Conservation (phyloP, 2,888 invertebrate species). For the Pterostichus madidus region DNA sequence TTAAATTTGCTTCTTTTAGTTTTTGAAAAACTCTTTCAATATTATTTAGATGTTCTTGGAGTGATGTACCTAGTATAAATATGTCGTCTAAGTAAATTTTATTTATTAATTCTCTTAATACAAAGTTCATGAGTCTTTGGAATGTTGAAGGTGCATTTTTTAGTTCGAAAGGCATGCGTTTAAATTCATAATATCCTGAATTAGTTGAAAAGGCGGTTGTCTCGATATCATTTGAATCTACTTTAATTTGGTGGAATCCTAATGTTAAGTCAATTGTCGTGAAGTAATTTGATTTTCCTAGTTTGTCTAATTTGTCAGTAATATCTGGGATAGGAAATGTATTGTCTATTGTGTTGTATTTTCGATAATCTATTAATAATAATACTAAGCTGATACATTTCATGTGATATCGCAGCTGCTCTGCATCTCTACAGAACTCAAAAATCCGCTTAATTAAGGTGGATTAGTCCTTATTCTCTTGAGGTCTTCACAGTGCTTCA, state of each 20-base stretch:
- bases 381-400: no score
- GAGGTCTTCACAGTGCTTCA: no score
- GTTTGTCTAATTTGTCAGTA: no score
- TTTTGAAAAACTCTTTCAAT: constrained; percentile 68
- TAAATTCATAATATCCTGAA: constrained; percentile 69
- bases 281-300: no score
- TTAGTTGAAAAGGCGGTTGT: constrained; percentile 70
- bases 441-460: no score
- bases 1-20: constrained; percentile 68
- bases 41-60: no score
- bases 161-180: constrained; percentile 69
- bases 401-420: no score
- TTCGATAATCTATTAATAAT: constrained; percentile 72
- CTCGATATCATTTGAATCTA: constrained; percentile 64
- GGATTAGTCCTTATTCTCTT: no score
- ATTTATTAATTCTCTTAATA: constrained; percentile 66
- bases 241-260: constrained; percentile 70
- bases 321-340: no score
- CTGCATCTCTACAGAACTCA: no score
- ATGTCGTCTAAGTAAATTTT: constrained; percentile 71
- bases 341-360: constrained; percentile 68
- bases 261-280: constrained; percentile 66
- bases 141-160: constrained; percentile 69
- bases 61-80: constrained; percentile 67
- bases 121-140: constrained; percentile 68